Evolutionary conservation across 2,888 invertebrate genomes (phyloP), one percentile per base, ranked within the genome.

Genomic region (Myathropa florea): DNA sequence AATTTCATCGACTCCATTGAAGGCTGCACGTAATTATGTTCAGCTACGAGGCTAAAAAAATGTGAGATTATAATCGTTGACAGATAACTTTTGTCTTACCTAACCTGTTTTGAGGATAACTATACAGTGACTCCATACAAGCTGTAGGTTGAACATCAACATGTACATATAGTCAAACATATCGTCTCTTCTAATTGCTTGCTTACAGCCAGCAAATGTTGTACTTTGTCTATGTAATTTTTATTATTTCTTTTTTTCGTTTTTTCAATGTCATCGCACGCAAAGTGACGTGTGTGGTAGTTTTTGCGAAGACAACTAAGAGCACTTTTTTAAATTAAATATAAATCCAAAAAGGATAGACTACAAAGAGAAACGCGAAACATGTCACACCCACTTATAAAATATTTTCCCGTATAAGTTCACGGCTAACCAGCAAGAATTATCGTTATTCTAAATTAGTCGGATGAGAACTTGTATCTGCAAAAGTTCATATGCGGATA

Each of bases 241-340:
- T 23, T n/a, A 18, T 57, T 23, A 0, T 24, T 23, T 24, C 33
- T 18, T 14, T 9, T 24, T 28, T 18, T n/a, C 4, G 9, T 33
- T 18, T n/a, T 63, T 33, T 63, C 33, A 63, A 63, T 63, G 18
- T 9, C 33, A 28, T 63, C 33, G 61, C 21, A 63, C 33, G 61
- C 61, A 3, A 18, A 30, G 18, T 33, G 4, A 12, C 4, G 30
- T 33, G 61, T 26, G 10, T 21, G 10, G 46, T 39, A 26, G 23
- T 39, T n/a, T 21, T 24, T 67, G 6, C 2, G 6, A 7, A 60
- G n/a, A 60, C 18, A 21, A 30, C 61, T 12, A 23, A 26, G 26
- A 61, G 59, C 71, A 61, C 71, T 71, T 71, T 61, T 60, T 46
- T 63, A 12, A 30, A 63, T 63, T 39, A 28, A 71, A 39, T 39